Evolutionary conservation across 2,888 invertebrate species (phyloP), one percentile per base, ranked within the genome.

Genomic region (Dascillus cervinus): DNA sequence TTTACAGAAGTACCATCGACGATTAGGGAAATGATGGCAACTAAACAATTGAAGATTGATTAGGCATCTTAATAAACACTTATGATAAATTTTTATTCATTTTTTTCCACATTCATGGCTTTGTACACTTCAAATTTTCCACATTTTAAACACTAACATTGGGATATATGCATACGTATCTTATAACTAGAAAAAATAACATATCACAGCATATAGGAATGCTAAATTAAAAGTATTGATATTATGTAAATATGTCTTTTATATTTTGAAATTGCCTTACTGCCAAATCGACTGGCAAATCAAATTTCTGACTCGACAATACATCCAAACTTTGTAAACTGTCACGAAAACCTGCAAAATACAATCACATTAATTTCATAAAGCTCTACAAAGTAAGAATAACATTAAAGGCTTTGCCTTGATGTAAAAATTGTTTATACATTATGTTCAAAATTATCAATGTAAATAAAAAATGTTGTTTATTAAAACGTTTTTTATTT

Each of bases 251-350:
- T 45, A 90, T 92, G 70, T 96, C 95, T 72, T 88, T 94, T 63
- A 97, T 96, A 70, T 95, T 95, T 60, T 91, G 89, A 61, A 98
- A 92, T 56, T 96, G 95, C 56, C 92, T 79, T 22, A 98, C 82
- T 21, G 98, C 97, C 52, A 97, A 71, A 66, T 99, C 96, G 9
- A 95, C 89, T 0, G 97, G 96, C 54, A 99, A 72, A 58, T 90
- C 85, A 66, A 96, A 97, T 58, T 88, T 83, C 54, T 84, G 79
- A 31, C 77, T 75, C 29, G 84, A 83, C 29, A 98, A 69, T 32
- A 79, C 79, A 56, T 97, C 96, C 52, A 98, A 70, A 35, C 94
- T 86, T 47, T 86, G 83, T 43, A 96, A 70, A 11, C 92, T 80
- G 65, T 98, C 98, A 61, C 95, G 94, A 63, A 97, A 97, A 25